Base-by-base conservation (phyloP, 1,140 invertebrate genomes). In the Nasonia longicornis region DNA sequence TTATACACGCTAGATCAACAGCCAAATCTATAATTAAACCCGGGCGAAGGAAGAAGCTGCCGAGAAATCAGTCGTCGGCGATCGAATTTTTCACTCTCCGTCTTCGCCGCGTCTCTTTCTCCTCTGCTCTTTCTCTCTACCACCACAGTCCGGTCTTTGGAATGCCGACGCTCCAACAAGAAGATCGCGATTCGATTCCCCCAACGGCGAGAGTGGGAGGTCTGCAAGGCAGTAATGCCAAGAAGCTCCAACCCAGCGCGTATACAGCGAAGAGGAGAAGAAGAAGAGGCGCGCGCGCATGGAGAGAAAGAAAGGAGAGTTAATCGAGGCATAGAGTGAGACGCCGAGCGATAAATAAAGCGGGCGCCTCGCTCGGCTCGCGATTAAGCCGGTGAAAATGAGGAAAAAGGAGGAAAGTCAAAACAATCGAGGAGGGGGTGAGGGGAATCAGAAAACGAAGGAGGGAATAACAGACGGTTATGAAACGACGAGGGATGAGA, bases 111-210 rank as follows among this genome's bases (percentile, higher is more conserved):
- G 58, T 16, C 58, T 64, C 26, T 69, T n/a, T 74, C 35, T 63
- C 79, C 70, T 71, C 22, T 73, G 26, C 14, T 77, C 31, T 35
- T 35, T 12, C 71, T 31, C 48, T 7, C 75, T 66, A 67, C 77
- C 48, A 52, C 20, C 63, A 22, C 48, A 63, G 82, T 83, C 83
- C 78, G 81, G 79, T 84, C 85, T 84, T 82, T 80, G 85, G 85
- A 85, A 85, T 85, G 81, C 85, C 84, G 83, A 77, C 83, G 64
- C 79, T 83, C 84, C 74, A 84, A 84, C 82, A 84, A 84, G 79
- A 81, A 81, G 74, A 77, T 81, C 29, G 66, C 79, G 16, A 76
- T 79, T 63, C 63, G 72, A 83, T 79, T 79, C 31, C 71, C 26
- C 16, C 67, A 45, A 10, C 64, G 3, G 29, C 20, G 45, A 75